These are phyloP conservation scores for Muscidifurax raptorellus DNA, from an alignment of 1,140 invertebrate species.

Conservation along the genomic window DNA sequence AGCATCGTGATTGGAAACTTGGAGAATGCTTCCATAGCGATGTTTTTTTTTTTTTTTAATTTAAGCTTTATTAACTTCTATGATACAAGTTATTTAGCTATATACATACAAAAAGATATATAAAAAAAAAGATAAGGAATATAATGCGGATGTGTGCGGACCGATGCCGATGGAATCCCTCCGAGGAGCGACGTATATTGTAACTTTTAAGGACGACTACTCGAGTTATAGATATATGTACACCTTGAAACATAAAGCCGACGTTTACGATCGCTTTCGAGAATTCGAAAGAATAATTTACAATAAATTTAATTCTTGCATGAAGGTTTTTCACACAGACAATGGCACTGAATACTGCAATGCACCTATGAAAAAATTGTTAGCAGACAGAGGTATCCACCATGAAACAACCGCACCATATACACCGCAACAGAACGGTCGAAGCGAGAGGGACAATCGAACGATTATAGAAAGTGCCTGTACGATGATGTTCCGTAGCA, in stretches of 20 bases:
- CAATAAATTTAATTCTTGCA: slow-evolving; percentile 17
- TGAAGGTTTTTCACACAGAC: slow-evolving; percentile 38
- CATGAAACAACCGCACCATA: slow-evolving; percentile 47
- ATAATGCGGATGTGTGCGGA: slow-evolving; percentile 67
- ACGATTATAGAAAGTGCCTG: slow-evolving; percentile 67
- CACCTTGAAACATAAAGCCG: slow-evolving; percentile 48
- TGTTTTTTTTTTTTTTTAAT: no score
- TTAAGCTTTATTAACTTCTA: no score
- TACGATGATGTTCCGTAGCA: slow-evolving; percentile 64
- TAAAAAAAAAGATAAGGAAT: no score
- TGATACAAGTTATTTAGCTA: no score
- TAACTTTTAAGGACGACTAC: slow-evolving; percentile 64
- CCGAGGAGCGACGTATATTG: slow-evolving; percentile 60
- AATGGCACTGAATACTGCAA: slow-evolving; percentile 49
- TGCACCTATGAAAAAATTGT: slow-evolving; percentile 4
- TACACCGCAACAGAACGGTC: slow-evolving; percentile 66
- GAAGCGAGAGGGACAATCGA: slow-evolving; percentile 68
- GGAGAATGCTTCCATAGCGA: slow-evolving; percentile 53
- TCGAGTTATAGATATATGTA: slow-evolving; percentile 25
- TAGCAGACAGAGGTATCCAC: slow-evolving; percentile 8
- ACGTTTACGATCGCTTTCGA: slow-evolving; percentile 53
- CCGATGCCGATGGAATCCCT: slow-evolving; percentile 59
- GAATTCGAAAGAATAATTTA: slow-evolving; percentile 28
- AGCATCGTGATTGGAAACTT: neutral
- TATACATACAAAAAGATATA: no score